Evolutionary conservation across 2,797 vertebrate genomes (phyloP).

Genomic region (Premnoplex brunnescens): DNA sequence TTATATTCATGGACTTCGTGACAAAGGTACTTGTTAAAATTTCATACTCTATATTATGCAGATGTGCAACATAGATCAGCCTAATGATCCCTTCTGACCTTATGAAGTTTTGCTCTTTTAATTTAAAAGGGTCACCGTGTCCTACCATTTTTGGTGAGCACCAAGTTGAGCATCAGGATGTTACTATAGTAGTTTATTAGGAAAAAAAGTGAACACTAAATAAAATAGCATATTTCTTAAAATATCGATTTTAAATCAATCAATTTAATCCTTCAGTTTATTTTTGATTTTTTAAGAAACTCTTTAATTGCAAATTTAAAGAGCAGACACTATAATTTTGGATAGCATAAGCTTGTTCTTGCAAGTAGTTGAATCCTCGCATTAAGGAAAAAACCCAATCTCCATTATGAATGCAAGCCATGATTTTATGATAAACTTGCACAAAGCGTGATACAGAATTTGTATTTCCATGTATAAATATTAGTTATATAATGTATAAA

Average conservation of each 20-base stretch:
- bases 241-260: neutral
- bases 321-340: neutral
- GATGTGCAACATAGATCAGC: neutral
- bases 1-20: neutral
- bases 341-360: neutral
- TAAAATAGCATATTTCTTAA: neutral
- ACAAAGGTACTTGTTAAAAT: neutral
- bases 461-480: neutral
- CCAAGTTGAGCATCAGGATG: neutral
- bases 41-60: neutral
- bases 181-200: neutral
- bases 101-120: neutral
- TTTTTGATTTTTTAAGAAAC: neutral
- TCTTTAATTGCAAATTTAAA: neutral
- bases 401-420: neutral
- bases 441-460: neutral
- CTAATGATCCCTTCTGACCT: neutral
- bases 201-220: neutral
- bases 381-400: fast-evolving
- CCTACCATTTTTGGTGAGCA: neutral
- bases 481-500: neutral
- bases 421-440: neutral
- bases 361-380: neutral
- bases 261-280: neutral
- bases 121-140: neutral